Evolutionary conservation across 2,797 vertebrate species (phyloP), one percentile per base, ranked within the genome.

Genomic region (Ibycter americanus): DNA sequence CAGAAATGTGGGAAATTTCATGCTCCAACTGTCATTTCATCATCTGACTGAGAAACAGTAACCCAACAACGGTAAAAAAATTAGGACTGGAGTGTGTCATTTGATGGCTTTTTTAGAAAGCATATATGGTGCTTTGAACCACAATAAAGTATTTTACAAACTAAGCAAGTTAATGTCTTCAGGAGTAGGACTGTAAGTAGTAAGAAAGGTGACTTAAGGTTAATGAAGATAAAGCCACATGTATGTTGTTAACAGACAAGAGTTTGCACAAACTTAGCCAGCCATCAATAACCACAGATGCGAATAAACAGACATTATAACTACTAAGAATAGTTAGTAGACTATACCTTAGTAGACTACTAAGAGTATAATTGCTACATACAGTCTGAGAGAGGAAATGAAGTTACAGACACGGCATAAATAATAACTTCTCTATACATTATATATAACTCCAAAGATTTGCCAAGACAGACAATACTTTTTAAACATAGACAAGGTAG

Each of bases 281-380:
- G 36, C 49, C 44, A 63, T 54, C 82, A 55, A 9, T 52, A 71
- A 68, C 19, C 8, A 8, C 47, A 59, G 38, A 40, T 36, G 7
- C 16, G 18, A 68, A 78, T 77, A 73, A 78, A 80, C 17, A 87
- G 63, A 20, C 27, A 40, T 71, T 86, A 9, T 26, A 56, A 36
- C 18, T 82, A 59, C 5, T 8, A 34, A 38, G 47, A 74, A 23
- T 34, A n/a, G n/a, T n/a, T n/a, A n/a, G n/a, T n/a, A n/a, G n/a
- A n/a, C n/a, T n/a, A n/a, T n/a, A n/a, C n/a, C n/a, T n/a, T n/a
- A n/a, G n/a, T n/a, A n/a, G n/a, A n/a, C n/a, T n/a, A n/a, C n/a
- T n/a, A n/a, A n/a, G n/a, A n/a, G n/a, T 83, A 86, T 88, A 73
- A 88, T 88, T 91, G 83, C 86, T 31, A n/a, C 31, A 31, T 26